phyloP scores from a whole-genome alignment of 2,888 invertebrate genomes.

The Lycaena phlaeas region DNA sequence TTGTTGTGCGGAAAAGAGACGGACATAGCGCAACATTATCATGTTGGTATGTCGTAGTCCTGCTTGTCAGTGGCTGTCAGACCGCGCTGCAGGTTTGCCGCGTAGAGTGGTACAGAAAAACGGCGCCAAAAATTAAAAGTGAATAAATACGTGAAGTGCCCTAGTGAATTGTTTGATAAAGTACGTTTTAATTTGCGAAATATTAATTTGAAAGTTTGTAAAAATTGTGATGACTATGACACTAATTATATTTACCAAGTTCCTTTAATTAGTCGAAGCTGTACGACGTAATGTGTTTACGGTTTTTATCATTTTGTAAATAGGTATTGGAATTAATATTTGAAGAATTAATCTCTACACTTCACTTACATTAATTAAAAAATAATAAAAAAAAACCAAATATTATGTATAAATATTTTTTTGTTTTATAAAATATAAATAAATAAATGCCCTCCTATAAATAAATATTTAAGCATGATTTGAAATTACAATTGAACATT shows the following conservation, averaged over 20 bases:
- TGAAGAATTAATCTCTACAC: too few species aligned
- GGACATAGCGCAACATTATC: conserved; percentile 17
- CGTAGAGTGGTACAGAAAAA: conserved; percentile 16
- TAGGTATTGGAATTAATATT: too few species aligned
- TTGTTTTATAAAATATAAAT: too few species aligned
- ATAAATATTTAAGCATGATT: too few species aligned
- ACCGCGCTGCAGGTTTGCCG: conserved; percentile 41
- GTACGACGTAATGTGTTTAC: too few species aligned
- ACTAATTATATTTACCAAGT: not conserved
- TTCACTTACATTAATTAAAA: too few species aligned
- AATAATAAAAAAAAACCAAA: too few species aligned
- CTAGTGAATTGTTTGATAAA: not conserved
- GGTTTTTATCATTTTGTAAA: too few species aligned
- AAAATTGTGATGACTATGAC: conserved; percentile 55
- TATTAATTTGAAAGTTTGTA: conserved; percentile 22
- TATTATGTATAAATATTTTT: too few species aligned
- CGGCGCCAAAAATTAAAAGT: conserved; percentile 7
- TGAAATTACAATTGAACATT: too few species aligned
- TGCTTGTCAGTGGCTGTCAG: conserved; percentile 40
- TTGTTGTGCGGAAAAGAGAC: conserved; percentile 28
- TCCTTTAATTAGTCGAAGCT: conserved; percentile 12
- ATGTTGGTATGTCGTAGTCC: conserved; percentile 1
- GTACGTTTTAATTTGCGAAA: not conserved
- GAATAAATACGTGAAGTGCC: conserved; percentile 9
- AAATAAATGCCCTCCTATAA: too few species aligned